Evolutionary conservation across 53 echinoderm and acorn worm genomes (phyloP).

Genomic region (Stichopus horrens): DNA sequence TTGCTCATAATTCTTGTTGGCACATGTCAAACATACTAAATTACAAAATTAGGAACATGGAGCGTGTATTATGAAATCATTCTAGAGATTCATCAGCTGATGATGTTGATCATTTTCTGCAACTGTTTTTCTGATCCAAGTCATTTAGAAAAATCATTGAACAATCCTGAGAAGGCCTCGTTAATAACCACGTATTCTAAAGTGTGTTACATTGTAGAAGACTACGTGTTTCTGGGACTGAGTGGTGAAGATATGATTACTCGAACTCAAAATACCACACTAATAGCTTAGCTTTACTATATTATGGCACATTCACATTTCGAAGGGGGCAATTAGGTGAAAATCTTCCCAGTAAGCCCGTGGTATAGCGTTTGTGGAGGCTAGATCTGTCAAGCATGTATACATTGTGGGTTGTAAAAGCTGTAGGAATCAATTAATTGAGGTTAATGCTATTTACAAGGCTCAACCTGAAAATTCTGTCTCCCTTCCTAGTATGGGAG

Average conservation of each 20-base stretch:
- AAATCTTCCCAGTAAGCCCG: background rate
- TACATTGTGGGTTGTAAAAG: slow-evolving; percentile 26
- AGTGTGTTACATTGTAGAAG: slow-evolving; percentile 37
- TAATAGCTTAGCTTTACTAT: background rate
- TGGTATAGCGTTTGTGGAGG: slow-evolving; percentile 56
- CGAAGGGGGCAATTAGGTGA: background rate
- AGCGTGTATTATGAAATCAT: background rate
- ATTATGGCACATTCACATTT: background rate
- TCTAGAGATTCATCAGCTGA: background rate
- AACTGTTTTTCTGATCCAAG: slow-evolving; percentile 48
- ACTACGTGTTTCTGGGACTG: slow-evolving; percentile 25
- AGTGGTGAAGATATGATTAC: slow-evolving; percentile 54
- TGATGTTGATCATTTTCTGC: background rate
- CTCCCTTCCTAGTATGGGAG: slow-evolving; percentile 46
- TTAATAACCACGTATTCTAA: slow-evolving; percentile 33
- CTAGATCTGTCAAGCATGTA: slow-evolving; percentile 48
- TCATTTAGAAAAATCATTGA: slow-evolving; percentile 20
- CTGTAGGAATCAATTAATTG: slow-evolving; percentile 12
- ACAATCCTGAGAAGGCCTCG: slow-evolving; percentile 42
- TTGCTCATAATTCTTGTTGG: slow-evolving; percentile 44
- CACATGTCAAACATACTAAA: slow-evolving; percentile 26
- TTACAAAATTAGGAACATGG: slow-evolving; percentile 35
- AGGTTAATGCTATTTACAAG: slow-evolving; percentile 27
- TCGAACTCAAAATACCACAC: background rate
- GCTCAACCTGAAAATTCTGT: slow-evolving; percentile 36